Base-by-base conservation (phyloP, 2,888 invertebrate species). In the Entomobrya multifasciata region DNA sequence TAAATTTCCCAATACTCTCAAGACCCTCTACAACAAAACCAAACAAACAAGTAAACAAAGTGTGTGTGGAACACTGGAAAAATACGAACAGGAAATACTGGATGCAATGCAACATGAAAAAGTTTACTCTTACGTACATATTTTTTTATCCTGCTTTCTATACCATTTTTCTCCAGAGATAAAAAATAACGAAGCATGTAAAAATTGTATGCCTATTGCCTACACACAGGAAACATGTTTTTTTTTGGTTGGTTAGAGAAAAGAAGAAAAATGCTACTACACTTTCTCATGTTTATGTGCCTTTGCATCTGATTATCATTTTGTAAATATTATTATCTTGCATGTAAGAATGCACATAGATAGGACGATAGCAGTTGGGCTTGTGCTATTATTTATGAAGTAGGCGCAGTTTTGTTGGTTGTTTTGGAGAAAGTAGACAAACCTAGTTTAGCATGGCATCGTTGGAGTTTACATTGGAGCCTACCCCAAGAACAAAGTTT, bases 101-200 rank as follows among this genome's bases (percentile, higher is more conserved):
- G 11, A 57, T 57, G 25, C n/a, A 57, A 5, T 25, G 3, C 25
- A 22, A 57, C 57, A 20, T 11, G 25, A 10, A 57, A 57, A 57
- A 57, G 20, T n/a, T 57, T 57, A 10, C 25, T 57, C 20, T 57
- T 11, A n/a, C n/a, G n/a, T n/a, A n/a, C n/a, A n/a, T 57, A 20
- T 57, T 57, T 25, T 57, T 22, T 22, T 55, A 20, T 25, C 4
- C 8, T 36, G 5, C 8, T 36, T 8, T 36, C 36, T n/a, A n/a
- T n/a, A n/a, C n/a, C n/a, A n/a, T n/a, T n/a, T n/a, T n/a, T 36
- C 8, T 36, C 36, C 4, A 36, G 8, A 36, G 25, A 57, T 57
- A 57, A 57, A 57, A 57, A 57, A 57, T 57, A 57, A 57, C 57
- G 57, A 57, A 57, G 57, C 57, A 57, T 57, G 57, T 57, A 25